phyloP scores from a whole-genome alignment of 2,888 invertebrate genomes.

The Noctua fimbriata region DNA sequence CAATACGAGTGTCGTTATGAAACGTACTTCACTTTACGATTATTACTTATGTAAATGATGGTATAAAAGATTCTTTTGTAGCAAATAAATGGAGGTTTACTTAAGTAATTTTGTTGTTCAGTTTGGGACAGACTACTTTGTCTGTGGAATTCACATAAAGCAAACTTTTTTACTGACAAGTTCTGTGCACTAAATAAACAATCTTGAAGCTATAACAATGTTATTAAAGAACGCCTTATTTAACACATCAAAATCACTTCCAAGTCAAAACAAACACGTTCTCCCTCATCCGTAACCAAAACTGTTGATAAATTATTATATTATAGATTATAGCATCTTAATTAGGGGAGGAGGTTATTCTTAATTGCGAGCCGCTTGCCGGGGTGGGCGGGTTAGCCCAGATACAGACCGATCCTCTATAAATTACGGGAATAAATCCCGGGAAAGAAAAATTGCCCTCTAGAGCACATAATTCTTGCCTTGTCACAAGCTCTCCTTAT shows the following conservation, averaged over 20 bases:
- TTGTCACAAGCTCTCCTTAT: conserved; percentile 90
- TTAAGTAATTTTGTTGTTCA: conserved; percentile 64
- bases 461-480: conserved; percentile 91
- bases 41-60: conserved; percentile 70
- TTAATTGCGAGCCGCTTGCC: conserved; percentile 85
- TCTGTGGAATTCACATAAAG: conserved; percentile 38
- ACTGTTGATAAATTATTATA: conserved; percentile 63
- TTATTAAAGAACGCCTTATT: not conserved
- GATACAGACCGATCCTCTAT: conserved; percentile 90
- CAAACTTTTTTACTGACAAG: conserved; percentile 24
- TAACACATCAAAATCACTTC: not conserved
- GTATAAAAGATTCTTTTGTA: conserved; percentile 67
- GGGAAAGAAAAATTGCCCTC: conserved; percentile 90
- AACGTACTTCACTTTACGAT: conserved; percentile 75
- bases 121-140: conserved; percentile 38
- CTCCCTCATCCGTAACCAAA: conserved; percentile 21
- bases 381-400: conserved; percentile 86
- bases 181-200: conserved; percentile 6
- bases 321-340: conserved; percentile 74
- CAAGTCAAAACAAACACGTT: conserved; percentile 25
- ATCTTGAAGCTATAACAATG: not conserved
- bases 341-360: conserved; percentile 82
- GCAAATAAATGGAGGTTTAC: conserved; percentile 65
- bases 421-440: conserved; percentile 90
- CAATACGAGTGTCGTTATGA: conserved; percentile 75